Evolutionary conservation across 2,797 vertebrate species (phyloP).

Genomic region (Pseudomugil tenellus): DNA sequence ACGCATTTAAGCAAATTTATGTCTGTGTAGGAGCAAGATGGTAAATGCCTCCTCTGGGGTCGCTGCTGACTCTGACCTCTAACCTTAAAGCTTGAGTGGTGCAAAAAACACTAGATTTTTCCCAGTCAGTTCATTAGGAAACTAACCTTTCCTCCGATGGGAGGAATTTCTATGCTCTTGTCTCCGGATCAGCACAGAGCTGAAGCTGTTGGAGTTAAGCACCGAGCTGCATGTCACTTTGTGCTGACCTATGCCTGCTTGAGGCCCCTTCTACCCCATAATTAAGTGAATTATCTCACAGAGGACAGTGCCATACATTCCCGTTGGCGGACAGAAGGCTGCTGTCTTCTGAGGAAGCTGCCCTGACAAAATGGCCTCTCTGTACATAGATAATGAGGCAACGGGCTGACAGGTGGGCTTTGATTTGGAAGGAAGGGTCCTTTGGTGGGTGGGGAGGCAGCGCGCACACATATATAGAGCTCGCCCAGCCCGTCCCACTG

Average conservation of each 20-base stretch:
- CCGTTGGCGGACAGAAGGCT: constrained; percentile 49
- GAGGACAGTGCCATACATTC: constrained; percentile 85
- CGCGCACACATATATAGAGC: constrained; percentile 9
- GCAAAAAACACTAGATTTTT: constrained; percentile 32
- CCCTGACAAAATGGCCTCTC: constrained; percentile 89
- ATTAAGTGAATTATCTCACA: constrained; percentile 94
- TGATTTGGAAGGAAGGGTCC: constrained; percentile 86
- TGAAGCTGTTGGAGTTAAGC: constrained; percentile 32
- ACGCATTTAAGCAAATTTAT: constrained; percentile 44
- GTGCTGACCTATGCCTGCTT: constrained; percentile 65
- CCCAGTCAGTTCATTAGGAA: constrained; percentile 60
- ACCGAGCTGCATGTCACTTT: constrained; percentile 50
- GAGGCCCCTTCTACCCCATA: constrained; percentile 81
- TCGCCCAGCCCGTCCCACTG: constrained; percentile 81
- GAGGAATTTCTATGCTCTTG: constrained; percentile 50
- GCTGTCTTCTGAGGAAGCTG: constrained; percentile 69
- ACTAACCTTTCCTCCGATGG: constrained; percentile 57
- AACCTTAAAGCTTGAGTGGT: constrained; percentile 46
- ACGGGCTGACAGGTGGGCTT: constrained; percentile 93
- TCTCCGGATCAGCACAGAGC: constrained; percentile 17
- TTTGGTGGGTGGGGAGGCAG: constrained; percentile 42
- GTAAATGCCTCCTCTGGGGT: constrained; percentile 16
- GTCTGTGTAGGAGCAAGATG: constrained; percentile 16
- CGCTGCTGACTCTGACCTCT: constrained; percentile 43
- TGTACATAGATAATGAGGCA: constrained; percentile 92